These are phyloP conservation scores for Sarotherodon lohbergeri DNA, from an alignment of 2,113 vertebrate genomes.

Conservation along the genomic window DNA sequence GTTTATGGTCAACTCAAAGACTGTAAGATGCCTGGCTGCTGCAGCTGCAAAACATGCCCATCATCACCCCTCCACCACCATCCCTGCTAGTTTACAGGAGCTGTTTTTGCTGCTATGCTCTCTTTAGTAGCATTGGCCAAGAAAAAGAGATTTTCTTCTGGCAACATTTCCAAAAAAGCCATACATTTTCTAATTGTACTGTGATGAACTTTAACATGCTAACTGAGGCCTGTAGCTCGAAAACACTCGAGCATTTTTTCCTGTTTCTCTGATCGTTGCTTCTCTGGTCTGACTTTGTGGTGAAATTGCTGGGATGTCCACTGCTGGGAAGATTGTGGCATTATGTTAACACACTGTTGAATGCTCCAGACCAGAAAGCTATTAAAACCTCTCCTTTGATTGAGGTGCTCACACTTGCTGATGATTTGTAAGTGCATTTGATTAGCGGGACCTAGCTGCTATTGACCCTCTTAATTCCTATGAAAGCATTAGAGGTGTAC, in stretches of 20 bases:
- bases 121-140: background rate
- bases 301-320: too few species aligned
- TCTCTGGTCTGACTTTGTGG: background rate
- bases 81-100: background rate
- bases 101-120: background rate
- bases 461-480: too few species aligned
- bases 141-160: background rate
- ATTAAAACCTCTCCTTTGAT: too few species aligned
- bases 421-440: too few species aligned
- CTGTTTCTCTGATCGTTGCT: background rate
- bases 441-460: background rate
- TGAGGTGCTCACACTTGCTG: too few species aligned
- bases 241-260: rapidly evolving
- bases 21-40: background rate
- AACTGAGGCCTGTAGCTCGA: background rate
- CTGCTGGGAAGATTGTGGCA: too few species aligned
- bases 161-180: background rate
- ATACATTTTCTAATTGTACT: background rate
- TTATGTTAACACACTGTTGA: too few species aligned
- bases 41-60: background rate
- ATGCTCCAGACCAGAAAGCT: too few species aligned
- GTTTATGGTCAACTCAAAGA: background rate
- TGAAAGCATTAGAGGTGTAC: background rate
- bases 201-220: background rate
- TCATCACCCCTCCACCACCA: background rate